A percentile compares a stretch with the other conserved stretches of the same genome.
Evolutionary conservation across 2,888 invertebrate genomes (phyloP).

Genomic region (Cetonia aurata): DNA sequence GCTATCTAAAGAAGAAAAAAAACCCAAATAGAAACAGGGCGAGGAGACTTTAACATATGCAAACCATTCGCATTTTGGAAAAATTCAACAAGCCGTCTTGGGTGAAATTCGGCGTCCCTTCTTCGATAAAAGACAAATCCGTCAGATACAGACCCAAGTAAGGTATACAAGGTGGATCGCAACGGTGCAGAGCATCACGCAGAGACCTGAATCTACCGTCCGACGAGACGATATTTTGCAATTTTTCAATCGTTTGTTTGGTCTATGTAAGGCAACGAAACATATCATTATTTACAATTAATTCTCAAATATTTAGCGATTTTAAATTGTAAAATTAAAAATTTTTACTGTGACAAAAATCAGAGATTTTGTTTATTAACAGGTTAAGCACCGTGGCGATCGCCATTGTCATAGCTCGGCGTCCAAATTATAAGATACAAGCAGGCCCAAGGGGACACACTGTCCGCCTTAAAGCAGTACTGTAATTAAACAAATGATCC

Average conservation of each 20-base stretch:
- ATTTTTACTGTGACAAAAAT: too few species aligned
- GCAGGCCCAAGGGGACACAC: too few species aligned
- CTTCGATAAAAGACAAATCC: conserved; percentile 92
- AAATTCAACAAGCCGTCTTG: conserved; percentile 91
- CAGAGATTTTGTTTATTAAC: too few species aligned
- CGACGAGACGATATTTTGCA: conserved; percentile 88
- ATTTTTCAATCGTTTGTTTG: conserved; percentile 87
- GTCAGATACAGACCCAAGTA: conserved; percentile 91
- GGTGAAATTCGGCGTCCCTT: conserved; percentile 91
- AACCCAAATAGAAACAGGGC: neutral
- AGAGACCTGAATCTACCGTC: conserved; percentile 90
- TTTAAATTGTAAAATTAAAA: too few species aligned
- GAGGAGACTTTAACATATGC: conserved; percentile 47
- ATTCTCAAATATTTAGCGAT: too few species aligned
- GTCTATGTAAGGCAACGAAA: conserved; percentile 71
- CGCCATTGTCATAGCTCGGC: too few species aligned
- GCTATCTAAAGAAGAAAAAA: conserved; percentile 77
- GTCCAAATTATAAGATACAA: too few species aligned
- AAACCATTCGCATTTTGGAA: conserved; percentile 95
- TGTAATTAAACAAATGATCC: too few species aligned
- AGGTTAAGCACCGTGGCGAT: too few species aligned
- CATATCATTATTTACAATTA: neutral
- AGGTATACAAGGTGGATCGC: conserved; percentile 90
- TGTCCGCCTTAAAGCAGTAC: too few species aligned
- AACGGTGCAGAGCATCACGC: conserved; percentile 88